These are phyloP conservation scores for Copidosoma aretas DNA, from an alignment of 2,888 invertebrate species.

Conservation along the genomic window DNA sequence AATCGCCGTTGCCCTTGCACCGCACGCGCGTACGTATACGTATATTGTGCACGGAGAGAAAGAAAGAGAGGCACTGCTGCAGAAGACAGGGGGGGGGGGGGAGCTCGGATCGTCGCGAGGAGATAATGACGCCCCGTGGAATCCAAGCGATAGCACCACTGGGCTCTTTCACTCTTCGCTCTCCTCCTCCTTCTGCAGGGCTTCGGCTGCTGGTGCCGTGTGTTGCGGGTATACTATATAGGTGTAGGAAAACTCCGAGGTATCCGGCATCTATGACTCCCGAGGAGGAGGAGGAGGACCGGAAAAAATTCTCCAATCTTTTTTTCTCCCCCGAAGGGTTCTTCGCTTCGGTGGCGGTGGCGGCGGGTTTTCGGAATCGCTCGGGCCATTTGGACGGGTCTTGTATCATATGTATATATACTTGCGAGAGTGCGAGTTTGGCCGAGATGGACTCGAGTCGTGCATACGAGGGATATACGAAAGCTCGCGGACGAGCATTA, in stretches of 20 bases:
- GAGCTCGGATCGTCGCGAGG: conserved; percentile 27
- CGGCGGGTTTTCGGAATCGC: no score
- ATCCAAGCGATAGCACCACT: conserved; percentile 23
- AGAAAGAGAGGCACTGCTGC: no score
- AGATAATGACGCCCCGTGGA: conserved; percentile 35
- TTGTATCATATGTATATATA: no score
- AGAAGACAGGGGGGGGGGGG: neutral
- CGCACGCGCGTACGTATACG: neutral
- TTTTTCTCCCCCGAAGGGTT: no score
- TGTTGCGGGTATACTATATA: neutral
- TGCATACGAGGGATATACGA: no score
- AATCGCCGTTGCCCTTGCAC: conserved; percentile 13
- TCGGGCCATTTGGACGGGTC: no score
- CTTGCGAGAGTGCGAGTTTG: no score
- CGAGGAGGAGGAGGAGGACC: neutral
- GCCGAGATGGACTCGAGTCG: no score
- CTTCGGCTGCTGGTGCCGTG: neutral
- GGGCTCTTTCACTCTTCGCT: conserved; percentile 4
- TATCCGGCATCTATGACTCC: conserved; percentile 9
- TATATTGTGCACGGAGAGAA: no score
- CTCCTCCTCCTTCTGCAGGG: neutral
- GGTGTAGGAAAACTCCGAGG: conserved; percentile 24
- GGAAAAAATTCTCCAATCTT: neutral
- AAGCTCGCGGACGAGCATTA: no score
- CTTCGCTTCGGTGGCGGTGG: no score